Evolutionary conservation across 2,888 invertebrate species (phyloP).

Genomic region (Gymnocheta viridis): DNA sequence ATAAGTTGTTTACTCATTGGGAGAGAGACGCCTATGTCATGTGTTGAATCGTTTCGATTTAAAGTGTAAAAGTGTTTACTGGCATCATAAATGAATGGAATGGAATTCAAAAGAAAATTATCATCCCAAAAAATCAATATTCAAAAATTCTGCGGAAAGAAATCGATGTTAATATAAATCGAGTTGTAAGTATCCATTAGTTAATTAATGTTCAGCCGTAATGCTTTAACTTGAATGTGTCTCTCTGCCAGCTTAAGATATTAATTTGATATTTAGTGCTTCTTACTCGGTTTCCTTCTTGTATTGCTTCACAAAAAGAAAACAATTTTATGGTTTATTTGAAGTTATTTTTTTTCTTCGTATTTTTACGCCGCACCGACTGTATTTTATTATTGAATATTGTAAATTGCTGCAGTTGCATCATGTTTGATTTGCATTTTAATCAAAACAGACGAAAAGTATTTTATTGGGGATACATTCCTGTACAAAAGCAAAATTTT

Average conservation of each 20-base stretch:
- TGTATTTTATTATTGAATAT: slow-evolving; percentile 51
- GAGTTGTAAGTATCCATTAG: neutral
- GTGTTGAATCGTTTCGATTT: no score
- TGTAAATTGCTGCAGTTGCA: slow-evolving; percentile 26
- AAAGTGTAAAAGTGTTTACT: no score
- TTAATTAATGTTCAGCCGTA: neutral
- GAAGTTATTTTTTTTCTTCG: neutral
- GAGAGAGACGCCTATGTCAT: no score
- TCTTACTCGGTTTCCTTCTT: slow-evolving; percentile 9
- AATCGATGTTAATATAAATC: neutral
- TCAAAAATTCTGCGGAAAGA: neutral
- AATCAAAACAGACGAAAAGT: slow-evolving; percentile 43
- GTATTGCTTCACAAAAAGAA: neutral
- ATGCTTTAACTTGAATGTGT: neutral
- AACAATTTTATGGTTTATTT: slow-evolving; percentile 8
- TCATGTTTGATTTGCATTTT: slow-evolving; percentile 49
- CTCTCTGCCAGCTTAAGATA: neutral
- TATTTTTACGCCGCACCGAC: neutral
- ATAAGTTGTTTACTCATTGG: no score
- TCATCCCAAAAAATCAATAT: no score
- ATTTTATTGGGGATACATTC: slow-evolving; percentile 13
- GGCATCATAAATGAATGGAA: neutral
- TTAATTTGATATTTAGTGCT: neutral
- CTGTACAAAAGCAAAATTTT: neutral
- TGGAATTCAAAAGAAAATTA: neutral